Conservation (phyloP, 2,797 vertebrate genomes). For the Gobionotothen gibberifrons region DNA sequence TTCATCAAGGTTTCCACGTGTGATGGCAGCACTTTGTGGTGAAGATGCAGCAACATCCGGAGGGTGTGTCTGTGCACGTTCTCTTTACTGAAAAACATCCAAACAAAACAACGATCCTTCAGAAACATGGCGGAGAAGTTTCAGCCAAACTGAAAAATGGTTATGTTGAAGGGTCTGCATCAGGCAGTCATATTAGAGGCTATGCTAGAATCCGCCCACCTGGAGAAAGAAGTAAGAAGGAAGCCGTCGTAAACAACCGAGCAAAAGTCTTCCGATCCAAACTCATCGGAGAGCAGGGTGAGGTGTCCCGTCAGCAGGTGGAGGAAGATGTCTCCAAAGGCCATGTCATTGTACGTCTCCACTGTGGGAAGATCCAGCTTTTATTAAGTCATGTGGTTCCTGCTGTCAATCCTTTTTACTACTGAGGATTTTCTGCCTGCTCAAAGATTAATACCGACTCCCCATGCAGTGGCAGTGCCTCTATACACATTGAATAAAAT, state of each 20-base stretch:
- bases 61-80: conserved; percentile 95
- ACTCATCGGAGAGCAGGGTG: conserved; percentile 93
- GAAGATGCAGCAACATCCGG: conserved; percentile 93
- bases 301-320: conserved; percentile 94
- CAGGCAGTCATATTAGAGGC: background rate
- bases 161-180: background rate
- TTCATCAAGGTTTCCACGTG: conserved; percentile 91
- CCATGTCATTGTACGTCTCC: conserved; percentile 94
- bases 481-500: background rate
- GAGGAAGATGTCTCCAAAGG: conserved; percentile 95
- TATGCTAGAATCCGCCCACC: conserved; percentile 75
- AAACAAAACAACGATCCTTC: background rate
- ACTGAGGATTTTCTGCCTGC: background rate
- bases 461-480: background rate
- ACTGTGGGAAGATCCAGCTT: conserved; percentile 73
- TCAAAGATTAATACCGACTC: background rate
- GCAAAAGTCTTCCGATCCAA: conserved; percentile 94
- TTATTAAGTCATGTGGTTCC: background rate
- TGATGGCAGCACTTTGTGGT: conserved; percentile 90
- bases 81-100: conserved; percentile 89
- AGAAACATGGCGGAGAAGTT: background rate
- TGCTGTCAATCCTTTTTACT: background rate
- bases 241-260: conserved; percentile 92
- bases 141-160: background rate
- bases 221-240: conserved; percentile 91